Evolutionary conservation across 2,113 vertebrate species (phyloP), one percentile per base, ranked within the genome.

Genomic region (Callipepla squamata): DNA sequence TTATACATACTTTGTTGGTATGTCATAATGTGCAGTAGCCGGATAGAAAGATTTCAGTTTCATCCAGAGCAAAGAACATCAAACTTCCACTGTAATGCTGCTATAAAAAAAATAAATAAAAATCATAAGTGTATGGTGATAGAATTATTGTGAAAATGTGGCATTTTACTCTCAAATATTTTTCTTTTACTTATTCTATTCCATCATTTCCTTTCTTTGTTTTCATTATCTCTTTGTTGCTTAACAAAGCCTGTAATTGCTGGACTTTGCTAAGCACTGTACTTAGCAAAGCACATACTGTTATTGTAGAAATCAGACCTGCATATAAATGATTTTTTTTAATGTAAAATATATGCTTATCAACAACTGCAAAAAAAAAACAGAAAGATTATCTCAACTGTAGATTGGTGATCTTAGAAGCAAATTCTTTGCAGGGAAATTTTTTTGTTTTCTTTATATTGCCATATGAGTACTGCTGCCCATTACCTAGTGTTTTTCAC

Each of bases 401-500:
- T 25, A 67, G 12, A 34, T 32, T 50, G 45, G 16, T 84, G 69
- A 80, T 10, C 4, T 75, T 72, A 50, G 51, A 47, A 32, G 47
- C 1, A 38, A 84, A 80, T 59, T 55, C 4, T 67, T 92, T 48
- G 38, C 8, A 34, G 9, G 26, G 4, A 5, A 25, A 0, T 73
- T 28, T 42, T 69, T 69, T 25, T 57, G 13, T 9, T 0, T 36
- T 36, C 53, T 65, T 68, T 44, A 13, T 61, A n/a, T 26, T 55
- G 5, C 32, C 16, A 4, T 30, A 22, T 34, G 42, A 78, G 42
- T 65, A 50, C 22, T 42, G n/a, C 77, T 90, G 28, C 30, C 36
- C 20, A 6, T 85, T 82, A 80, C 67, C 23, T 68, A 45, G 53
- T 57, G 32, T 91, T 93, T 96, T 93, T 91, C 74, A 61, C 84